Base-by-base conservation (phyloP, 92 coral and sea anemone species). In the Porites cylindrica region DNA sequence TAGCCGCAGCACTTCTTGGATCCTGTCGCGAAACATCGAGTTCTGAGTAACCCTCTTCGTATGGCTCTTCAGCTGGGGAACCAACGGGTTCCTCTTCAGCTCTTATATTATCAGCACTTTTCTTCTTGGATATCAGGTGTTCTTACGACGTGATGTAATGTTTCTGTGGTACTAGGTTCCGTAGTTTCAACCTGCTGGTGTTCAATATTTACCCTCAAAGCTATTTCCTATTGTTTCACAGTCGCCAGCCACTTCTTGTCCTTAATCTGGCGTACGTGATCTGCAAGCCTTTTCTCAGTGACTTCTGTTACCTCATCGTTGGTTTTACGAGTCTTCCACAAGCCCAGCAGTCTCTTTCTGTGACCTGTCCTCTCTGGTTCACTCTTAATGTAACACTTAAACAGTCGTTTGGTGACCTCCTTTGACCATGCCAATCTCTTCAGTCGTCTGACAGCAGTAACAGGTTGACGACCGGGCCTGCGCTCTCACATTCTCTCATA, bases 381-480 rank as follows among this genome's bases (percentile, higher is more conserved):
- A 76, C 80, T 76, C 61, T 21, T 50, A 29, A 76, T 76, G n/a
- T 51, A 76, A 26, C 80, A 76, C 51, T 76, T 60, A 76, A 76
- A 76, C 80, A 76, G 6, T 60, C 63, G 80, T 76, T 75, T 75
- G 32, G 50, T 76, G 80, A 0, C 80, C 32, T 29, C 32, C 32
- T 29, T 29, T 29, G 32, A 29, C 32, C 32, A 29, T 29, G 32
- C 32, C 32, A 51, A 1, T 17, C 81, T 76, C 50, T 76, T 76
- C 43, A 18, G 62, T 0, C 11, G 81, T 76, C 43, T 65, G 7
- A 18, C 66, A 81, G 86, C 86, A 81, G 86, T 43, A 66, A 9
- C 77, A 66, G 79, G 61, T 47, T 68, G 62, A 81, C 79, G 77
- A 81, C 86, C 85, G 66, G 85, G 58, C 80, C 85, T 81, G 85